A percentile compares a stretch with the other conserved stretches of the same genome.
These are phyloP conservation scores for Cossypha caffra DNA, from an alignment of 2,797 vertebrate species.

Conservation along the genomic window DNA sequence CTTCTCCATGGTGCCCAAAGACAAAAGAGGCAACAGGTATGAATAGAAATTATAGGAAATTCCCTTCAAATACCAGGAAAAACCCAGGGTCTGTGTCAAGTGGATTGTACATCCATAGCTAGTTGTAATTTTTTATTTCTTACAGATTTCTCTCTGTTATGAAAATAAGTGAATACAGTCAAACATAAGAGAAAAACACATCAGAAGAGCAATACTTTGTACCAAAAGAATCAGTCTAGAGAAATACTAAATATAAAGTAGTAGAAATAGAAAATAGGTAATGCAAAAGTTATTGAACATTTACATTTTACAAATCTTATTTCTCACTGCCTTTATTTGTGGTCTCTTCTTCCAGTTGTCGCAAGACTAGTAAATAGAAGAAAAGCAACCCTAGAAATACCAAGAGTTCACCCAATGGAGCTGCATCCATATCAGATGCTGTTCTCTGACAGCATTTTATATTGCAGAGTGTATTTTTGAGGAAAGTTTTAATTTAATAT, in stretches of 20 bases:
- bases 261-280: background rate
- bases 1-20: background rate
- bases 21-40: background rate
- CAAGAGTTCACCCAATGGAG: background rate
- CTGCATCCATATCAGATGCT: background rate
- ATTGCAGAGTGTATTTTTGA: background rate
- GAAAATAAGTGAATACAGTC: background rate
- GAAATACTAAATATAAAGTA: background rate
- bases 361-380: background rate
- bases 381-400: background rate
- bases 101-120: background rate
- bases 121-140: background rate
- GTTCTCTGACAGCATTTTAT: background rate
- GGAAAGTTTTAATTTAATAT: background rate
- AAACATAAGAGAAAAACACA: background rate
- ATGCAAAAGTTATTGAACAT: background rate
- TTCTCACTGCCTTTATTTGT: background rate
- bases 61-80: background rate
- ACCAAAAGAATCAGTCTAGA: background rate
- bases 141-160: background rate
- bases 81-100: rapidly evolving
- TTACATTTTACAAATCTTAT: background rate
- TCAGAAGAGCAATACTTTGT: background rate
- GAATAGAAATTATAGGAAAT: background rate
- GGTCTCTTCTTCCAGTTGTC: background rate